Conservation (phyloP, 2,797 vertebrate genomes). For the Poeciliopsis presidionis region DNA sequence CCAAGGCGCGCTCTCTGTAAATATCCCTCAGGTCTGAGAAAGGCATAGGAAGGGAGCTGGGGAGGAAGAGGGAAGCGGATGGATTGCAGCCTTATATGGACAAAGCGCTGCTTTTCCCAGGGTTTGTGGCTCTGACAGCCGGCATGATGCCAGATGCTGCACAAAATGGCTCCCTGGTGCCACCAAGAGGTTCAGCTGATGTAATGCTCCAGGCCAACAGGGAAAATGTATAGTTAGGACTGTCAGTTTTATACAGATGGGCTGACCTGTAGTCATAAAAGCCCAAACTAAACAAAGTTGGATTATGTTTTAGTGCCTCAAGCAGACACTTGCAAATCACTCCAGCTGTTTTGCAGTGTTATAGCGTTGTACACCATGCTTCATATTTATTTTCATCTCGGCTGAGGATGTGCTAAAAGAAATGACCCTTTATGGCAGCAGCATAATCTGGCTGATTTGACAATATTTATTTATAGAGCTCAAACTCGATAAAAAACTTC, state of each 20-base stretch:
- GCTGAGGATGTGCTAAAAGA: background rate
- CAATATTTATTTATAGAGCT: background rate
- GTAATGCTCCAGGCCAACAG: constrained; percentile 25
- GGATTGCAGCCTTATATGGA: constrained; percentile 86
- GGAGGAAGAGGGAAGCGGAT: constrained; percentile 84
- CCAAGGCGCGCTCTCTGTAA: constrained; percentile 80
- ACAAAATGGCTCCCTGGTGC: constrained; percentile 53
- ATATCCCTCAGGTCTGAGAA: constrained; percentile 85
- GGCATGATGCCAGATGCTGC: constrained; percentile 71
- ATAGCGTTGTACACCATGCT: background rate
- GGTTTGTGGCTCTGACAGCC: constrained; percentile 79
- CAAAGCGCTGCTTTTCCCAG: constrained; percentile 85
- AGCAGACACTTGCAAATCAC: background rate
- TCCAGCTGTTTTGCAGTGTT: background rate
- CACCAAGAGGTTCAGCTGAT: constrained; percentile 65
- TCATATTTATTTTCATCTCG: background rate
- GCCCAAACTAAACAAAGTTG: background rate
- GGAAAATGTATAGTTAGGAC: background rate
- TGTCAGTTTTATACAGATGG: background rate
- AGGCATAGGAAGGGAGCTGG: constrained; percentile 76
- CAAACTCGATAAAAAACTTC: background rate
- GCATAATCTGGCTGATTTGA: background rate
- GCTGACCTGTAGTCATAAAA: background rate
- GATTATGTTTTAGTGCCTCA: background rate
- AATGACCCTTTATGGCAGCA: background rate